Conservation (phyloP, 2,797 vertebrate species). For the Sciaenops ocellatus region DNA sequence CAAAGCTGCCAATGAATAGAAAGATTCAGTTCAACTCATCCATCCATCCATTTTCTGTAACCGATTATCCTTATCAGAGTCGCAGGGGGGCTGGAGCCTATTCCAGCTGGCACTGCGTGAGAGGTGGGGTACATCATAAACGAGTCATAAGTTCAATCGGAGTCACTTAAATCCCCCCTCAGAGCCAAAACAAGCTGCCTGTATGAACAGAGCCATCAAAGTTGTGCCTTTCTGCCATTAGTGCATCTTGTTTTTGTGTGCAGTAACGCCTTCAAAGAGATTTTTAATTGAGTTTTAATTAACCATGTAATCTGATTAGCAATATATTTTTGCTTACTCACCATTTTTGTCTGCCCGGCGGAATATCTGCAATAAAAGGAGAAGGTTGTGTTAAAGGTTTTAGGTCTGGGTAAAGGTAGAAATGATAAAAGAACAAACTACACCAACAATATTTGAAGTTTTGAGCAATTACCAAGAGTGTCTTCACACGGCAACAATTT, state of each 20-base stretch:
- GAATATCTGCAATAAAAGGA: conserved; percentile 91
- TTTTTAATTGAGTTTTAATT: conserved; percentile 45
- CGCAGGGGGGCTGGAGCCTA: too few species aligned
- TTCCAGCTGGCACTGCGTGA: too few species aligned
- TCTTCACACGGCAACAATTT: not conserved
- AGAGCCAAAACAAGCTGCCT: not conserved
- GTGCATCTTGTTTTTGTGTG: not conserved
- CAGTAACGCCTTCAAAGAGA: conserved; percentile 9
- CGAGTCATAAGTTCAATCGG: not conserved
- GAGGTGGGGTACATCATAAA: too few species aligned
- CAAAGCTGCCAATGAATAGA: not conserved
- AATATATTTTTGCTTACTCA: conserved; percentile 80
- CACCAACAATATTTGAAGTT: not conserved
- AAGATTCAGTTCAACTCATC: not conserved
- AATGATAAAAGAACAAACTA: not conserved
- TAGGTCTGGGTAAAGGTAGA: not conserved
- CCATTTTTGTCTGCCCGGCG: conserved; percentile 96
- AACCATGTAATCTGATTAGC: conserved; percentile 23
- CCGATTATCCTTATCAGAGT: too few species aligned
- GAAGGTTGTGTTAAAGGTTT: conserved; percentile 34
- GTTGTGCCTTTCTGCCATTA: not conserved
- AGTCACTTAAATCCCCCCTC: conserved; percentile 13
- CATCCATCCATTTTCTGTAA: too few species aligned
- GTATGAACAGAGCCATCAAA: conserved; percentile 31
- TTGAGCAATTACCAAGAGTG: not conserved